phyloP scores from a whole-genome alignment of 2,888 invertebrate species.

The Petrolisthes manimaculis region DNA sequence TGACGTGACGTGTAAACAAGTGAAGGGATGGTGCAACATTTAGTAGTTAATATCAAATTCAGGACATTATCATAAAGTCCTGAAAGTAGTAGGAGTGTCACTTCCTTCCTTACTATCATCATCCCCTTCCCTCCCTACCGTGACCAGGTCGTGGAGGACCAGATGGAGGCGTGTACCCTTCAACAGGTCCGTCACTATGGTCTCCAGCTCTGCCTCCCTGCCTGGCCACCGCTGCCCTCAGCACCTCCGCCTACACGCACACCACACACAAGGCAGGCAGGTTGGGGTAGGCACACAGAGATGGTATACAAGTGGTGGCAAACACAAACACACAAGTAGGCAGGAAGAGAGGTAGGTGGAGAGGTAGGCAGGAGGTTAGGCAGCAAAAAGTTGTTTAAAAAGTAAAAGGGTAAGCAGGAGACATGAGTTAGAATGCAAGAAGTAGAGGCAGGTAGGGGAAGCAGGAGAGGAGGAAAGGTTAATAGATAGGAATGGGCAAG shows the following conservation, averaged over 20 bases:
- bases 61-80: too few species aligned
- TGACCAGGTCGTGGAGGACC: conserved; percentile 45
- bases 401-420: conserved; percentile 9
- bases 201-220: conserved; percentile 48
- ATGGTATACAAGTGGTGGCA: too few species aligned
- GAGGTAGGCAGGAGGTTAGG: background rate
- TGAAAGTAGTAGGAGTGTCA: too few species aligned
- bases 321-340: background rate
- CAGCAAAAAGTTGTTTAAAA: background rate
- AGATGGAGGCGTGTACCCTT: conserved; percentile 47
- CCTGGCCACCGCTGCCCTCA: conserved; percentile 38
- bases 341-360: background rate
- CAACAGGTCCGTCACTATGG: conserved; percentile 48
- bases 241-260: conserved; percentile 35
- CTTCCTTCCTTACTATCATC: background rate
- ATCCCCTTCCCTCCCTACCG: conserved; percentile 36
- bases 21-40: too few species aligned
- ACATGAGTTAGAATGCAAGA: conserved; percentile 11
- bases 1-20: too few species aligned
- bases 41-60: too few species aligned
- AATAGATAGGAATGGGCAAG: too few species aligned
- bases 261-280: conserved; percentile 7
- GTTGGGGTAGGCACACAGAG: background rate
- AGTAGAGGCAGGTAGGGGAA: background rate
- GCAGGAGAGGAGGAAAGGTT: background rate